Base-by-base conservation (phyloP, 2,888 invertebrate species). In the Melieria crassipennis region DNA sequence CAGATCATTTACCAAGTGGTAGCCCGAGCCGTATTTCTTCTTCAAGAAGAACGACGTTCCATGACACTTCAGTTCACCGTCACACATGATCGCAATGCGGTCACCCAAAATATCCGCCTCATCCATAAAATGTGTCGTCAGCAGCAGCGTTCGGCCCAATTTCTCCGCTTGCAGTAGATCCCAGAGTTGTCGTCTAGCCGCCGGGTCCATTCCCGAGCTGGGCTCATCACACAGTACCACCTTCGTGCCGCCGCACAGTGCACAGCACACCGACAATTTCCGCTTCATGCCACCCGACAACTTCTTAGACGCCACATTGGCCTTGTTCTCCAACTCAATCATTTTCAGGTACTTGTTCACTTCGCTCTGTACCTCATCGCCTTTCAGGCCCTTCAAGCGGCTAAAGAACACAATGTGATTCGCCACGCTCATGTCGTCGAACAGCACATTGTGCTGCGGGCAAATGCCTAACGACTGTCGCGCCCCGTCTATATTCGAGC, bases 91-190 rank as follows among this genome's bases (percentile, higher is more conserved):
- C 7, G 94, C 95, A 76, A 96, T 94, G 57, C 95, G 89, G 86
- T 96, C 96, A 0, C 95, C 96, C 3, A 96, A 88, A 57, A 93
- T 88, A 85, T 96, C 96, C 1, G 96, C 96, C 86, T 96, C 96
- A 80, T 96, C 96, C 95, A 96, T 96, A 83, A 94, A 95, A 85
- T 96, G 94, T 0, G 94, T 94, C 0, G 95, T 93, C 73, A 96
- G 87, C 60, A 96, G 89, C 82, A 96, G 90, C 0, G 95, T 93
- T 7, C 95, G 89, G 45, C 92, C 93, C 77, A 87, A 87, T 80
- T 94, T 92, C 79, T 93, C 91, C 76, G 88, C 88, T 84, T 93
- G 91, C 75, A 96, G 85, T 30, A 96, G 87, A 78, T 95, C 93
- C 96, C 96, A 96, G 0, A 95, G 89, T n/a, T 92, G 92, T 65